Evolutionary conservation across 2,113 vertebrate species (phyloP), one percentile per base, ranked within the genome.

Genomic region (Empidonax traillii): DNA sequence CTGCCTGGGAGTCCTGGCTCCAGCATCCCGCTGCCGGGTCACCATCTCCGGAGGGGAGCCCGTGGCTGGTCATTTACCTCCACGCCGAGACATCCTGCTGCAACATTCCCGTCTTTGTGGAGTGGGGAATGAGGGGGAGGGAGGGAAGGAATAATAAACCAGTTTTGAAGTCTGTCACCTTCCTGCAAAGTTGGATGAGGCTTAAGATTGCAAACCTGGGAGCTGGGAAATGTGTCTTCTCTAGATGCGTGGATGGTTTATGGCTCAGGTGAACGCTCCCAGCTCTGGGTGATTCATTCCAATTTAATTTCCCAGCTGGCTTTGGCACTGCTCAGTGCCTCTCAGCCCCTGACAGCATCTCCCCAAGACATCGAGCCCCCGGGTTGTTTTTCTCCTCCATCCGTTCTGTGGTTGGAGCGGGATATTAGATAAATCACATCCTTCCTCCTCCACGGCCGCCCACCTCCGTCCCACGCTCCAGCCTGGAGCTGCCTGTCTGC

Each of bases 351-450:
- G 68, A 63, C 85, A 93, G 35, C 4, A 0, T 75, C 77, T 95
- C 61, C 58, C 12, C 37, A 47, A 68, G 66, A 78, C 1, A 46
- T 52, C 2, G 14, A 93, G 31, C 43, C 89, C 81, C 31, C 14
- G 8, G 78, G 94, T 66, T 94, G 68, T 96, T 96, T 93, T 93
- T 88, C 86, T 96, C 51, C 67, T 89, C 59, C 59, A 83, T 62
- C 71, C 23, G 2, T 78, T 82, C 85, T 3, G 13, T 3, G 21
- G 46, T 28, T 16, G 43, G 77, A 74, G 78, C 0, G 4, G 68
- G 37, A 80, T 79, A 35, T 73, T 68, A 15, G 63, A 81, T 82
- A 93, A 82, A 91, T 87, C 87, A 44, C 78, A 84, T 65, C 86
- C 62, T 91, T 87, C 82, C 90, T 83, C 52, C 2, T 2, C 77